Percentiles rank a stretch among this genome's conserved stretches.
phyloP scores from a whole-genome alignment of 2,797 vertebrate species.

The Tauraco hartlaubi region DNA sequence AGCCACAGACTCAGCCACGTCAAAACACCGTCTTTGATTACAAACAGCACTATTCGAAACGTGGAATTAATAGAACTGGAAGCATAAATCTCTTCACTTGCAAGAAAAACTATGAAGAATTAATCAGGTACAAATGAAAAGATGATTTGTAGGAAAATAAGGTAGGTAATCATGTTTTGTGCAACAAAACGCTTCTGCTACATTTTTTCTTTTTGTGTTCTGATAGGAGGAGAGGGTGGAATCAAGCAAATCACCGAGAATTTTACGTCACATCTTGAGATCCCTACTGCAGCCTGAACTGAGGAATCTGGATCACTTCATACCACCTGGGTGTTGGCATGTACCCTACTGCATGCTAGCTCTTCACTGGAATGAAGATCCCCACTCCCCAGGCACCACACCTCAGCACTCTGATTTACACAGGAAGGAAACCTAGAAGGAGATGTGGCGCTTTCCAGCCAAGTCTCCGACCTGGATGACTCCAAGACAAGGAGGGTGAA shows the following conservation, averaged over 20 bases:
- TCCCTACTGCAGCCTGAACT: neutral
- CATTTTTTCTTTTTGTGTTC: neutral
- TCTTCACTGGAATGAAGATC: neutral
- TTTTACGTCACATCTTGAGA: neutral
- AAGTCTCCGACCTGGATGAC: neutral
- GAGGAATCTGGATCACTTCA: neutral
- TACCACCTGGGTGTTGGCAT: neutral
- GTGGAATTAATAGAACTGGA: neutral
- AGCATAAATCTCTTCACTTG: neutral
- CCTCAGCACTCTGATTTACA: neutral
- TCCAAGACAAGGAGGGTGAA: accelerated
- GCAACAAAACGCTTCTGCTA: neutral
- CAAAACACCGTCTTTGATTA: neutral
- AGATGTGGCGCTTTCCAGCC: neutral
- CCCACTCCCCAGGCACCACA: neutral
- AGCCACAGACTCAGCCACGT: neutral
- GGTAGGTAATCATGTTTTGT: neutral
- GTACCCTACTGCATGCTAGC: neutral
- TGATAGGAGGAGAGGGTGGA: neutral
- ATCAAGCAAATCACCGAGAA: neutral
- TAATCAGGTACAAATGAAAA: neutral
- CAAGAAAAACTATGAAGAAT: neutral
- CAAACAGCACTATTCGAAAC: neutral
- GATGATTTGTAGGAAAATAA: neutral
- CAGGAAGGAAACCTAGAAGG: neutral